Conservation (phyloP, 2,888 invertebrate genomes). For the Protodeltote pygarga region DNA sequence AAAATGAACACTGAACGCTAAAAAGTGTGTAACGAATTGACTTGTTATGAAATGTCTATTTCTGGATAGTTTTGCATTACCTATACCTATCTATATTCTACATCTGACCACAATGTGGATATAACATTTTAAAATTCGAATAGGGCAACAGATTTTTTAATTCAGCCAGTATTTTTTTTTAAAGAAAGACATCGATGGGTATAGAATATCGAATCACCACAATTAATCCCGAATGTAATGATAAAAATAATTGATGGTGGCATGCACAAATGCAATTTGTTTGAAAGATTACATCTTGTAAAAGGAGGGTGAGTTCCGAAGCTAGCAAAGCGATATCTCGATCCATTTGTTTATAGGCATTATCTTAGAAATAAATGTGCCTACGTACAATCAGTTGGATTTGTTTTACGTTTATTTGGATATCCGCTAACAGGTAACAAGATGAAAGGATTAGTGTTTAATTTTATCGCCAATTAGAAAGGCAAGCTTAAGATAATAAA, state of each 20-base stretch:
- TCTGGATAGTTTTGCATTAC: constrained; percentile 21
- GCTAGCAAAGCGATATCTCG: constrained; percentile 51
- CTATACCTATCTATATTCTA: no score
- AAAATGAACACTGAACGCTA: constrained; percentile 12
- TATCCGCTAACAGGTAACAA: constrained; percentile 16
- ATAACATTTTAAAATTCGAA: background rate
- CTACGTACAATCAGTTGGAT: constrained; percentile 34
- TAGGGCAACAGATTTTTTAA: constrained; percentile 9
- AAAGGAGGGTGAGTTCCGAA: constrained; percentile 49
- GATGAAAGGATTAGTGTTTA: constrained; percentile 1
- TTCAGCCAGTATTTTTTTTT: no score
- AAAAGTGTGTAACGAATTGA: constrained; percentile 39
- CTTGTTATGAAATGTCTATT: constrained; percentile 26
- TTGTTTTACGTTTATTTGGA: constrained; percentile 32
- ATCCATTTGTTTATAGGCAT: constrained; percentile 62
- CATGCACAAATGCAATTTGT: constrained; percentile 64
- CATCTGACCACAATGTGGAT: constrained; percentile 15
- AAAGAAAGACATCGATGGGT: constrained; percentile 38
- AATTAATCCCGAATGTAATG: constrained; percentile 56
- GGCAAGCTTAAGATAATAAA: no score
- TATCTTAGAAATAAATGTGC: constrained; percentile 55
- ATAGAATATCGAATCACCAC: constrained; percentile 38
- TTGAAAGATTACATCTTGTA: constrained; percentile 59
- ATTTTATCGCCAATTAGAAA: background rate
- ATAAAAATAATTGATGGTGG: constrained; percentile 63